These are phyloP conservation scores for Myzus persicae DNA, from an alignment of 1,140 invertebrate genomes.

Conservation along the genomic window DNA sequence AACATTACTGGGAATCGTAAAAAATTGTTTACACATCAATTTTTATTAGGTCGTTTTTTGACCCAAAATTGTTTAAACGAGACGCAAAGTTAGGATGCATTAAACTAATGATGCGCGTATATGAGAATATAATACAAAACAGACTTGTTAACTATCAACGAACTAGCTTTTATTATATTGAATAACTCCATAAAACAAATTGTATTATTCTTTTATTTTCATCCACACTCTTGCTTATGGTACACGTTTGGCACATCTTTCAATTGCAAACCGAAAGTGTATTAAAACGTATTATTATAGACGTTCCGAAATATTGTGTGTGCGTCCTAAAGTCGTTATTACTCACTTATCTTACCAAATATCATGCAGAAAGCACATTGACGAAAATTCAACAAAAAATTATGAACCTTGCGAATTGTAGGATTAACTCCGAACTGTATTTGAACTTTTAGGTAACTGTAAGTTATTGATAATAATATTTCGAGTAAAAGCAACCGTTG, in stretches of 20 bases:
- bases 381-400: not conserved
- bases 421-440: too few relatives aligned
- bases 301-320: not conserved
- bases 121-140: slow-evolving; percentile 17
- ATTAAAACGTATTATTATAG: not conserved
- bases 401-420: too few relatives aligned
- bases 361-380: not conserved
- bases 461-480: not conserved
- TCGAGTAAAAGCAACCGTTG: not conserved
- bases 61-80: not conserved
- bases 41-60: not conserved
- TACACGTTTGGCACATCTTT: not conserved
- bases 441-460: too few relatives aligned
- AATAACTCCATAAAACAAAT: not conserved
- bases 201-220: not conserved
- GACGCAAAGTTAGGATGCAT: not conserved
- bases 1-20: not conserved
- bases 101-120: not conserved
- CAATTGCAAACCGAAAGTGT: not conserved
- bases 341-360: not conserved
- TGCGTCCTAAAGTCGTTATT: not conserved
- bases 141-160: not conserved
- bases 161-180: not conserved
- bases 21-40: not conserved
- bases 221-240: not conserved